Conservation (phyloP, 2,113 vertebrate species). For the Psettodes erumei region DNA sequence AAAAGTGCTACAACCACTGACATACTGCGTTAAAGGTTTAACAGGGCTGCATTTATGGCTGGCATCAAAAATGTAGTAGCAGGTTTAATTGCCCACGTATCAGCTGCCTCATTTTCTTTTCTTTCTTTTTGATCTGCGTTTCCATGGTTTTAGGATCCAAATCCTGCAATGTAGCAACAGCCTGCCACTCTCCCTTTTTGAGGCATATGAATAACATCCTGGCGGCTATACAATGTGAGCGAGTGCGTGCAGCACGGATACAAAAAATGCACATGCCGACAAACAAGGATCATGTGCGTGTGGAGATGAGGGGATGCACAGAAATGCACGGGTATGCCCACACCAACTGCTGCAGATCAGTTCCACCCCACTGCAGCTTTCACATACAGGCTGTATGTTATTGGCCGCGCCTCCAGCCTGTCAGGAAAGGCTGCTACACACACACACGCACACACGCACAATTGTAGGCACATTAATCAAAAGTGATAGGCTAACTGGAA, state of each 20-base stretch:
- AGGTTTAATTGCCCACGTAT: slow-evolving; percentile 72
- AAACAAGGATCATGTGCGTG: slow-evolving; percentile 17
- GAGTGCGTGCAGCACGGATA: slow-evolving; percentile 11
- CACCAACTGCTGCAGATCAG: slow-evolving; percentile 28
- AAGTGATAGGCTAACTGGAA: slow-evolving; percentile 56
- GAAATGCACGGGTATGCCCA: not conserved
- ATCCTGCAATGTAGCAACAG: slow-evolving; percentile 24
- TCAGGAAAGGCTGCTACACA: slow-evolving; percentile 27
- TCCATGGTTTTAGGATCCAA: slow-evolving; percentile 77
- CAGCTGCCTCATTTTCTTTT: slow-evolving; percentile 54
- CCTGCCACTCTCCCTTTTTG: slow-evolving; percentile 20
- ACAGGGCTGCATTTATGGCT: slow-evolving; percentile 14
- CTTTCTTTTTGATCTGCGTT: slow-evolving; percentile 57
- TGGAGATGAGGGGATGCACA: slow-evolving; percentile 26
- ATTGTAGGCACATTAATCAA: slow-evolving; percentile 68
- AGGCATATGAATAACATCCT: slow-evolving; percentile 8
- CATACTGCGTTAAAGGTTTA: slow-evolving; percentile 6
- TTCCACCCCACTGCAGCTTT: slow-evolving; percentile 49
- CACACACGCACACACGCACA: slow-evolving; percentile 29
- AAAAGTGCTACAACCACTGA: not conserved
- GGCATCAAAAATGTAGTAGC: slow-evolving; percentile 37
- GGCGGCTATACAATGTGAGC: not conserved
- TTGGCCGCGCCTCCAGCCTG: slow-evolving; percentile 40
- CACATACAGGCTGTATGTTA: slow-evolving; percentile 37
- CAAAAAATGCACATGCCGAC: slow-evolving; percentile 3